Conservation (phyloP, 2,888 invertebrate species). For the Cosmia pyralina region DNA sequence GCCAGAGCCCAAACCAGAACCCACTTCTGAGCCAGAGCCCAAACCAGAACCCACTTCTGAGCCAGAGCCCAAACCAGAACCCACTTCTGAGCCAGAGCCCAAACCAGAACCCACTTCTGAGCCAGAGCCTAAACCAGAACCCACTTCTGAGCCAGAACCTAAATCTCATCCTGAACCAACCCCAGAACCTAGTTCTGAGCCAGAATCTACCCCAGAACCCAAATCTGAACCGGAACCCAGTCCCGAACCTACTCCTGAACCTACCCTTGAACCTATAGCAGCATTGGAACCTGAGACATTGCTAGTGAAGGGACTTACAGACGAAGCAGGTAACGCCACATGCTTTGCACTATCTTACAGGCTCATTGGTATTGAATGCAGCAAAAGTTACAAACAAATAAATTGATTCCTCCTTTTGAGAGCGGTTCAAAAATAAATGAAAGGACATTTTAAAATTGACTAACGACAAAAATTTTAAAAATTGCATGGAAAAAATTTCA, state of each 20-base stretch:
- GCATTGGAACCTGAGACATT: conserved; percentile 86
- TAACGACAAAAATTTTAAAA: not conserved
- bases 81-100: conserved; percentile 64
- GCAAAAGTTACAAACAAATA: not conserved
- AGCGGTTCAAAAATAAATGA: not conserved
- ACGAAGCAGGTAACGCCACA: conserved; percentile 87
- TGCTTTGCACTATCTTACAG: conserved; percentile 76
- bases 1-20: conserved; percentile 79
- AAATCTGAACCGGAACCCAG: conserved; percentile 68
- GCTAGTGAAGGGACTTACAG: conserved; percentile 88
- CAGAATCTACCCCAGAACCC: conserved; percentile 77
- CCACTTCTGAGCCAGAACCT: conserved; percentile 80
- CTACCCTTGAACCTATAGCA: conserved; percentile 82
- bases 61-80: conserved; percentile 62
- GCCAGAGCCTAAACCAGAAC: conserved; percentile 71
- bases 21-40: conserved; percentile 58
- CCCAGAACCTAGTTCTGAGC: conserved; percentile 77
- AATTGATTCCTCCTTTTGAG: not conserved
- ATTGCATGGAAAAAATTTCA: not conserved
- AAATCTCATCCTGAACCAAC: conserved; percentile 76
- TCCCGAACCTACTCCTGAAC: conserved; percentile 85
- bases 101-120: conserved; percentile 74
- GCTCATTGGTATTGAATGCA: conserved; percentile 48
- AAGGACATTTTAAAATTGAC: not conserved
- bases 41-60: conserved; percentile 56